Percentiles rank a stretch among this genome's conserved stretches.
Evolutionary conservation across 2,113 vertebrate genomes (phyloP).

Genomic region (Ursus arctos): DNA sequence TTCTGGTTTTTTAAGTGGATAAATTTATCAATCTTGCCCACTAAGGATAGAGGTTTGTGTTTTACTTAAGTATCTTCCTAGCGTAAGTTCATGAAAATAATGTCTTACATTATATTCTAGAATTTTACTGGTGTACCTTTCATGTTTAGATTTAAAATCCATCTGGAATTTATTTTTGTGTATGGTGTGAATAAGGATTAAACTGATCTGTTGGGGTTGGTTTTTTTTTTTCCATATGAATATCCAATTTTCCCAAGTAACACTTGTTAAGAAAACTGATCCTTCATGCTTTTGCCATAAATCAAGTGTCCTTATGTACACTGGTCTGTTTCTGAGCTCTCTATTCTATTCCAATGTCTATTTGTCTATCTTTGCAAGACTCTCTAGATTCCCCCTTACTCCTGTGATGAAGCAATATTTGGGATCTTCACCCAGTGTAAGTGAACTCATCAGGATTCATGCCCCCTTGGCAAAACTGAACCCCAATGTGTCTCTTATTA

Average conservation of each 20-base stretch:
- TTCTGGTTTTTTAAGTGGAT: background rate
- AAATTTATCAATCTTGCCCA: background rate
- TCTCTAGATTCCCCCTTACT: background rate
- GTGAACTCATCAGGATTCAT: background rate
- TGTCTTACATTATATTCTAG: background rate
- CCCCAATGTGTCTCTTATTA: background rate
- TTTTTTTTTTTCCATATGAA: background rate
- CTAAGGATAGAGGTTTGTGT: background rate
- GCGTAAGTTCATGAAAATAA: background rate
- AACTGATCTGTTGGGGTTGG: background rate
- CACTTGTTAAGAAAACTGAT: background rate
- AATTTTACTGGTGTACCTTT: background rate
- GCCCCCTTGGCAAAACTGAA: background rate
- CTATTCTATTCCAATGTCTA: background rate
- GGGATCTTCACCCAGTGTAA: background rate
- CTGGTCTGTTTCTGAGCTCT: background rate
- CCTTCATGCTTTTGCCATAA: background rate
- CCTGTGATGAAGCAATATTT: background rate
- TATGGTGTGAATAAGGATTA: background rate
- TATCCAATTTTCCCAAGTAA: background rate
- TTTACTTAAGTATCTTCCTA: slow-evolving; percentile 5
- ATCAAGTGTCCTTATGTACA: background rate
- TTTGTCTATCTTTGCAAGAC: background rate
- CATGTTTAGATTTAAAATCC: background rate
- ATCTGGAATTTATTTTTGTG: background rate